Conservation (phyloP, 2,888 invertebrate genomes). For the Leucania comma region DNA sequence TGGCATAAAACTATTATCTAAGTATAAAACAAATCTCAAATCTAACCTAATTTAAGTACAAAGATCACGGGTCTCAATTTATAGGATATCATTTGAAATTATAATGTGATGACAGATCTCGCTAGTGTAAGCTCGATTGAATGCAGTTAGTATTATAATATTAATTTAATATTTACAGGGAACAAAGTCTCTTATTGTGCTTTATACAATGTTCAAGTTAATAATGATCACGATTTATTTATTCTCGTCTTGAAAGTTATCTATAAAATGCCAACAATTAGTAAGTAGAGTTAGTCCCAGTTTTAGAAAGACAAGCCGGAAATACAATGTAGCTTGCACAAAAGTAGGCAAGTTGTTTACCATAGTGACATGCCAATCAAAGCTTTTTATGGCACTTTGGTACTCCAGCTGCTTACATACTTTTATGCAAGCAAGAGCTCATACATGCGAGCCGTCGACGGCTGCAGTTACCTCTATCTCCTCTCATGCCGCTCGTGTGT, state of each 20-base stretch:
- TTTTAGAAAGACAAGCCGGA: not conserved
- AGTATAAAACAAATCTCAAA: conserved; percentile 83
- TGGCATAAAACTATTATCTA: conserved; percentile 88
- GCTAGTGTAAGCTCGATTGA: conserved; percentile 63
- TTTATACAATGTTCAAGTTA: conserved; percentile 55
- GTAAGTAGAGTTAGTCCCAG: conserved; percentile 46
- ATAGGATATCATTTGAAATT: conserved; percentile 53
- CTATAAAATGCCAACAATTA: conserved; percentile 52
- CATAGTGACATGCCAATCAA: too few relatives aligned
- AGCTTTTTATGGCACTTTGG: too few relatives aligned
- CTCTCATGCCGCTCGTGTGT: too few relatives aligned
- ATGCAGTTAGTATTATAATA: conserved; percentile 53
- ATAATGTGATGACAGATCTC: conserved; percentile 75
- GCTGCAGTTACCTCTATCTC: too few relatives aligned
- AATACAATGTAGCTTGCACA: too few relatives aligned
- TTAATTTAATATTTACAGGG: conserved; percentile 62
- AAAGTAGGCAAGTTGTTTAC: too few relatives aligned
- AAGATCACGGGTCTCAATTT: conserved; percentile 76
- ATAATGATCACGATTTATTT: conserved; percentile 45
- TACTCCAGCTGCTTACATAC: too few relatives aligned
- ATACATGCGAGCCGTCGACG: too few relatives aligned
- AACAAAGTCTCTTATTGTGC: conserved; percentile 56
- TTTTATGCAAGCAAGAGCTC: too few relatives aligned
- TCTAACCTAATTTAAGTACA: conserved; percentile 87
- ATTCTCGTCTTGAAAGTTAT: conserved; percentile 39